Base-by-base conservation (phyloP, 2,797 vertebrate genomes). In the Chelon labrosus region DNA sequence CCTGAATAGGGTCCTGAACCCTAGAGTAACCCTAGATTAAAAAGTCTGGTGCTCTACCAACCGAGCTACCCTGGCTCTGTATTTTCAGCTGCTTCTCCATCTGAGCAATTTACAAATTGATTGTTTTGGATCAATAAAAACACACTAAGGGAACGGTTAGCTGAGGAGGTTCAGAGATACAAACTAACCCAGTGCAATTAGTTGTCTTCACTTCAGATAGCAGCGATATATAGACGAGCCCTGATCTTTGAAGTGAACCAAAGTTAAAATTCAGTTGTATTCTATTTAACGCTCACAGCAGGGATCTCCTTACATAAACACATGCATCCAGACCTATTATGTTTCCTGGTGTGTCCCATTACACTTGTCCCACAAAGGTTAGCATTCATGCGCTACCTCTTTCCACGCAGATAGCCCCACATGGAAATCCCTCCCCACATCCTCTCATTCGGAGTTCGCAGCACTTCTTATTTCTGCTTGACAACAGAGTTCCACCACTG, bases 401-500 rank as follows among this genome's bases (percentile, higher is more conserved):
- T 41, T 25, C 35, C 27, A 37, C 8, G 11, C 53, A 19, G 17
- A 1, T 14, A 78, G 47, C 20, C 16, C 17, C 58, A 19, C 50
- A 2, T 10, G 55, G 71, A 55, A 83, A 37, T 7, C 37, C 41
- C 35, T 51, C 13, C 41, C 46, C 47, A 1, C 59, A 16, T 38
- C 22, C 39, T 59, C 79, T 80, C 62, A 80, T 81, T 77, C 59
- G 77, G 56, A 84, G 72, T 68, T 79, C 73, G 58, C 2, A 52
- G 57, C 61, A 42, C 62, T 37, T 35, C 56, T 67, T 38, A 14
- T 17, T n/a, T 22, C 60, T 59, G 41, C 58, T 49, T 52, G 44
- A 17, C 46, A 55, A 11, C 61, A 16, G 38, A 25, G 63, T 16
- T 52, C 41, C 38, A 38, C 22, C 62, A 22, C 42, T 52, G 57